A percentile compares a stretch with the other conserved stretches of the same genome.
Evolutionary conservation across 2,888 invertebrate species (phyloP).

Genomic region (Tipula confusa): DNA sequence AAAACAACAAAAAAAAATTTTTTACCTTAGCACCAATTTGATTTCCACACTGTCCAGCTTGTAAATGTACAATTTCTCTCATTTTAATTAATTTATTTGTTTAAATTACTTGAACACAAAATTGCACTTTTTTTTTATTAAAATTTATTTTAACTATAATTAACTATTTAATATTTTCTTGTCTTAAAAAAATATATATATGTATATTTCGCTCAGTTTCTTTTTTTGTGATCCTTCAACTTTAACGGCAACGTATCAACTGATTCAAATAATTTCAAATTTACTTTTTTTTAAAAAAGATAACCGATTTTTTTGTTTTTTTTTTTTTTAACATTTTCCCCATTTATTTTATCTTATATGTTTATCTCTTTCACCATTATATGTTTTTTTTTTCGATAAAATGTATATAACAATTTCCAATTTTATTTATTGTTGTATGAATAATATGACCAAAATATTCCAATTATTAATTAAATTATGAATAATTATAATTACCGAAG

Average conservation of each 20-base stretch:
- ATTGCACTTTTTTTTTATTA: neutral
- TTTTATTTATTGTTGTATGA: neutral
- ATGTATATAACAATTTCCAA: neutral
- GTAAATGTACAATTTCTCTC: constrained; percentile 80
- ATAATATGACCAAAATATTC: neutral
- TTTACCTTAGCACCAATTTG: constrained; percentile 66
- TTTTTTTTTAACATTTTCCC: neutral
- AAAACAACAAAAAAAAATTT: constrained; percentile 31
- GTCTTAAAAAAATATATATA: neutral
- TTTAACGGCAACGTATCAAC: constrained; percentile 26
- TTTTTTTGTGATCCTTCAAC: neutral
- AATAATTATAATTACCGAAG: neutral
- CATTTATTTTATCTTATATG: neutral
- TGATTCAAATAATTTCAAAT: neutral
- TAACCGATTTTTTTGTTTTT: neutral
- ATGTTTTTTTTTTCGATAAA: neutral
- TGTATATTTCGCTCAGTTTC: neutral
- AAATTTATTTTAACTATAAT: neutral
- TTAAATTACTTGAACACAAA: neutral
- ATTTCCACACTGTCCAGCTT: constrained; percentile 81
- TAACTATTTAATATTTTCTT: neutral
- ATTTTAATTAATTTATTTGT: constrained; percentile 50
- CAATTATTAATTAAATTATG: neutral
- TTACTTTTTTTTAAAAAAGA: neutral
- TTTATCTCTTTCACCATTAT: neutral